These are phyloP conservation scores for Lucinisca nassula DNA, from an alignment of 2,888 invertebrate species.

Conservation along the genomic window DNA sequence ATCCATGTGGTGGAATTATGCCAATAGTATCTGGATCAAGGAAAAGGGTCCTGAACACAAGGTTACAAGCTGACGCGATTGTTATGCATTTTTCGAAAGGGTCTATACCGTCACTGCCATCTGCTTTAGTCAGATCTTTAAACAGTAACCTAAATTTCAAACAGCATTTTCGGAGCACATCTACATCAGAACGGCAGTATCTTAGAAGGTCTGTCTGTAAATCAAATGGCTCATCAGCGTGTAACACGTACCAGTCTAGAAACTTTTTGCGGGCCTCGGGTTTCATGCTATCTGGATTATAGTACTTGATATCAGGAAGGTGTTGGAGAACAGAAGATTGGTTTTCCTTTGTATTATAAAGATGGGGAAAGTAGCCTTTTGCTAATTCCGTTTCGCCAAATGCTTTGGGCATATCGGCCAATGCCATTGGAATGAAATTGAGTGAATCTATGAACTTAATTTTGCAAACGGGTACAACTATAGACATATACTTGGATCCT, in stretches of 20 bases:
- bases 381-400: conserved; percentile 59
- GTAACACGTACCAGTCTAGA: conserved; percentile 50
- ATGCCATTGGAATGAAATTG: conserved; percentile 60
- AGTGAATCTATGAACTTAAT: conserved; percentile 16
- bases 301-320: conserved; percentile 57
- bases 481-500: conserved; percentile 11
- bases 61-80: conserved; percentile 60
- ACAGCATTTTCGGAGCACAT: conserved; percentile 49
- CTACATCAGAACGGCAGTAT: conserved; percentile 59
- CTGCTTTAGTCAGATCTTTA: conserved; percentile 33
- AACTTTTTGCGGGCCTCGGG: conserved; percentile 47
- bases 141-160: conserved; percentile 51
- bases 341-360: conserved; percentile 61
- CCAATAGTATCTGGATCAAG: conserved; percentile 46
- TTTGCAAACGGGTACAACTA: conserved; percentile 13
- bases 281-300: conserved; percentile 64
- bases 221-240: conserved; percentile 33
- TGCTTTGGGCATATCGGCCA: conserved; percentile 48
- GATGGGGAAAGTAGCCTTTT: conserved; percentile 64
- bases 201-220: conserved; percentile 46
- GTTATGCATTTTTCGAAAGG: conserved; percentile 59
- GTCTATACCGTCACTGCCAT: too few species aligned
- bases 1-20: conserved; percentile 64
- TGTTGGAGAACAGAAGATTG: conserved; percentile 31
- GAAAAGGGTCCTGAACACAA: conserved; percentile 50